A percentile compares a stretch with the other conserved stretches of the same genome.
Evolutionary conservation across 2,797 vertebrate genomes (phyloP).

Genomic region (Antennarius maculatus): DNA sequence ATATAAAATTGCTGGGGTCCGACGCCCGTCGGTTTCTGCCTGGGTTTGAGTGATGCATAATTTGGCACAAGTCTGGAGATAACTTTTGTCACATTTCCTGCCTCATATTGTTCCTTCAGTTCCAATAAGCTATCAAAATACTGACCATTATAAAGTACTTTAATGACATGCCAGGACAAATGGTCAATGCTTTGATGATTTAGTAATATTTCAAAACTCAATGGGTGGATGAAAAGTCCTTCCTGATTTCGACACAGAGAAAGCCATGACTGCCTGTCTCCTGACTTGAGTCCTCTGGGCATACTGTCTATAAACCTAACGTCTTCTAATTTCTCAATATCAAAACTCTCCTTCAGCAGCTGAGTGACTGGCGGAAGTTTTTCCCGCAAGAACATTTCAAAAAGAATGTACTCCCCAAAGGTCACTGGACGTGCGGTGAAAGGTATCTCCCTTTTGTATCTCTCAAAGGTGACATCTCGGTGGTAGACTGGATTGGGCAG

Average conservation of each 20-base stretch:
- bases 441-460: conserved; percentile 70
- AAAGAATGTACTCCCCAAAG: conserved; percentile 65
- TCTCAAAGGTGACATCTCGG: conserved; percentile 76
- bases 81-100: conserved; percentile 50
- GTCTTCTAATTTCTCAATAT: conserved; percentile 40
- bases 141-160: conserved; percentile 80
- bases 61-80: conserved; percentile 45
- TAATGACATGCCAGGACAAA: conserved; percentile 73
- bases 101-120: conserved; percentile 72
- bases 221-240: conserved; percentile 77
- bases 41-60: conserved; percentile 77
- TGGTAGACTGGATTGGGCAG: conserved; percentile 64
- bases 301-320: conserved; percentile 32
- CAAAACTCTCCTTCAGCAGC: conserved; percentile 77
- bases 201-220: conserved; percentile 86
- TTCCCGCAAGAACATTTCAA: conserved; percentile 50
- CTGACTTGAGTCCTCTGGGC: conserved; percentile 79
- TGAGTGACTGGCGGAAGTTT: conserved; percentile 63
- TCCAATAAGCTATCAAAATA: conserved; percentile 74
- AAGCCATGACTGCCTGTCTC: conserved; percentile 83
- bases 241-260: conserved; percentile 75
- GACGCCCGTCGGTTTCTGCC: not conserved
- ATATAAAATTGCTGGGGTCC: conserved; percentile 80
- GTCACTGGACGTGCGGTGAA: conserved; percentile 75
- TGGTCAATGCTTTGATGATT: conserved; percentile 73